Evolutionary conservation across 2,113 vertebrate genomes (phyloP).

Genomic region (Sturnira hondurensis): DNA sequence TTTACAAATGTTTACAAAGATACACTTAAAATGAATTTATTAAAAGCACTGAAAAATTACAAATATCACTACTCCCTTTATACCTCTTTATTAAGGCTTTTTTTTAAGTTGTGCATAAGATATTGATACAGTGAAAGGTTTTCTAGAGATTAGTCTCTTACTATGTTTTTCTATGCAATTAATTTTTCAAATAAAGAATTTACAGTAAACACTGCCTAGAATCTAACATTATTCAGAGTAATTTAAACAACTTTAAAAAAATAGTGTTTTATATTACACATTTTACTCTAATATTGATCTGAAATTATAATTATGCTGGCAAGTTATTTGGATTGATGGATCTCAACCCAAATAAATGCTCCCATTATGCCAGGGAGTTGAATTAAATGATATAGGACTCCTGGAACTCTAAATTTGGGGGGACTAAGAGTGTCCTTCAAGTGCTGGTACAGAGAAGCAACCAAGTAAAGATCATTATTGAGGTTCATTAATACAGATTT

Average conservation of each 20-base stretch:
- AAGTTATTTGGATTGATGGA: not conserved
- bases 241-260: not conserved
- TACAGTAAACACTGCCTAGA: not conserved
- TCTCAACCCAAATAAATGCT: constrained; percentile 9
- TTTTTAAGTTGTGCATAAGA: not conserved
- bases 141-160: not conserved
- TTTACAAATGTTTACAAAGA: not conserved
- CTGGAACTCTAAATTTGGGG: not conserved
- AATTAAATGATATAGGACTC: not conserved
- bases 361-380: not conserved
- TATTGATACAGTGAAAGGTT: not conserved
- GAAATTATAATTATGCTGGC: not conserved
- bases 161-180: not conserved
- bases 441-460: not conserved
- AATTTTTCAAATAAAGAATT: not conserved
- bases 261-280: constrained; percentile 11
- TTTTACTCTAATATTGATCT: not conserved
- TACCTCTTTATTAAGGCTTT: not conserved
- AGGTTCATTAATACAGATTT: constrained; percentile 61
- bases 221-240: not conserved
- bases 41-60: constrained; percentile 23
- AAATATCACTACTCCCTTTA: not conserved
- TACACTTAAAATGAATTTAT: not conserved
- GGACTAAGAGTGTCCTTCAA: not conserved
- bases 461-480: constrained; percentile 18